Conservation (phyloP, 2,888 invertebrate genomes). For the Athalia rosae region DNA sequence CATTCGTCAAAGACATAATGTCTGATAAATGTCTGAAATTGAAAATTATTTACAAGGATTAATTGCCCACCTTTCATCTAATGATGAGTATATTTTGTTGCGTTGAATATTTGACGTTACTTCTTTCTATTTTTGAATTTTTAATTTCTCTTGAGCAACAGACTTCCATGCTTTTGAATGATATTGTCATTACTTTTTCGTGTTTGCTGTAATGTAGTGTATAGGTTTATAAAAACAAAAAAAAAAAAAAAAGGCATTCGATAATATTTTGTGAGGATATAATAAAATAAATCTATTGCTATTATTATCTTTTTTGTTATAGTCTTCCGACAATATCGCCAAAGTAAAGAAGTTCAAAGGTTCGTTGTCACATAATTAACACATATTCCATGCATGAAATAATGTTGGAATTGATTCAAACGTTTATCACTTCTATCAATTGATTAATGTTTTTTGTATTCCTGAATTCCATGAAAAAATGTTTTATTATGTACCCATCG, state of each 20-base stretch:
- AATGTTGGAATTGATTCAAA: no score
- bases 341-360: not conserved
- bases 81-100: not conserved
- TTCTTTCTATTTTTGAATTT: constrained; percentile 16
- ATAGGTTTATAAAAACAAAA: constrained; percentile 15
- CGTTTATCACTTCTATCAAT: no score
- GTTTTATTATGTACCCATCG: no score
- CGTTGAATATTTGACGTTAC: constrained; percentile 9
- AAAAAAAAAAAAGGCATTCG: not conserved
- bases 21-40: no score
- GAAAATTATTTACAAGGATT: no score
- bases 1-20: no score
- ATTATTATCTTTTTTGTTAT: not conserved
- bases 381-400: not conserved
- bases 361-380: not conserved
- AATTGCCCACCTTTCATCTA: no score
- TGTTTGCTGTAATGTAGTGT: constrained; percentile 22
- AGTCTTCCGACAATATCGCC: not conserved
- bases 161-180: constrained; percentile 28
- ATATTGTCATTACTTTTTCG: constrained; percentile 28
- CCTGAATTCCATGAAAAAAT: no score
- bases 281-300: not conserved
- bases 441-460: no score
- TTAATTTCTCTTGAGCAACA: constrained; percentile 18
- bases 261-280: constrained; percentile 19